Evolutionary conservation across 1,140 invertebrate genomes (phyloP).

Genomic region (Hirudo medicinalis): DNA sequence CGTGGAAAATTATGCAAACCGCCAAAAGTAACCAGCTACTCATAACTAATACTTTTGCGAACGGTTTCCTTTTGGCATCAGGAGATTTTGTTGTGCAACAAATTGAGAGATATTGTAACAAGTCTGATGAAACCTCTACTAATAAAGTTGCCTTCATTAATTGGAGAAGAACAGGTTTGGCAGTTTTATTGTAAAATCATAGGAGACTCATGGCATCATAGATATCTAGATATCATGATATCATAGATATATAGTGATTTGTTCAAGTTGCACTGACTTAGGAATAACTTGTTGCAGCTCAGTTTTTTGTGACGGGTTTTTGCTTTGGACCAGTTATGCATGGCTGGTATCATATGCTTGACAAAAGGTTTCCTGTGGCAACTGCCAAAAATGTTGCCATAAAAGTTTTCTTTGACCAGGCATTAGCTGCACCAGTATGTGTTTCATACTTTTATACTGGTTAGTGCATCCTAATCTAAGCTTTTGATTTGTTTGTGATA

Average conservation of each 20-base stretch:
- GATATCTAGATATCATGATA: too few species aligned
- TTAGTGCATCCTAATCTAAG: not conserved
- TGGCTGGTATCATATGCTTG: not conserved
- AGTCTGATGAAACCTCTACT: not conserved
- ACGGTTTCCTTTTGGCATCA: not conserved
- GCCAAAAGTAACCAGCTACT: not conserved
- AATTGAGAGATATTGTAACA: not conserved
- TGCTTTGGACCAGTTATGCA: not conserved
- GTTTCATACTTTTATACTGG: not conserved
- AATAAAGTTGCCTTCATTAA: not conserved
- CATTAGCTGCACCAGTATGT: not conserved
- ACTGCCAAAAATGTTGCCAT: not conserved
- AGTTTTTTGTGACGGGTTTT: not conserved
- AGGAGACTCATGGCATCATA: too few species aligned
- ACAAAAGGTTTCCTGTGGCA: not conserved
- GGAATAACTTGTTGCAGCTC: not conserved
- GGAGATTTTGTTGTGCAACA: conserved; percentile 6
- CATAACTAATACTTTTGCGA: not conserved
- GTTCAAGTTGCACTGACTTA: not conserved
- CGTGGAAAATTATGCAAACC: too few species aligned
- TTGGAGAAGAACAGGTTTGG: not conserved
- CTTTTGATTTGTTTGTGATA: not conserved
- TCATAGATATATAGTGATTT: too few species aligned
- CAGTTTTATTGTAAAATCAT: too few species aligned
- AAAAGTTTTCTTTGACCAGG: conserved; percentile 4